Base-by-base conservation (phyloP, 2,797 vertebrate genomes). In the Synanceia verrucosa region DNA sequence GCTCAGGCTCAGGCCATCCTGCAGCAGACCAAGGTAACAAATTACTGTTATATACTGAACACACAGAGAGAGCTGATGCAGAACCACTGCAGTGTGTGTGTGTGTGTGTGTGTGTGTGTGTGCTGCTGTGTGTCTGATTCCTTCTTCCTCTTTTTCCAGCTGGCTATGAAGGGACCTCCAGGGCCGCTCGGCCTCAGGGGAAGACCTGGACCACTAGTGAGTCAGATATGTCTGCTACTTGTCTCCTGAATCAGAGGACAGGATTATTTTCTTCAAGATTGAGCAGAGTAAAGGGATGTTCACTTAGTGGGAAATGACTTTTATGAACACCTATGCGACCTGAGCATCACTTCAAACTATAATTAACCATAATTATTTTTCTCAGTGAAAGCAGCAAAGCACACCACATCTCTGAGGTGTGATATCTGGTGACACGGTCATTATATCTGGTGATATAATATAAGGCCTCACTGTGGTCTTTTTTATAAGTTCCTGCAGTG, bases 1-100 rank as follows among this genome's bases (percentile, higher is more conserved):
- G 96, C 97, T 0, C 98, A 99, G 76, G 97, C 97, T 10, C 97
- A 99, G 83, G 97, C 97, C 43, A 98, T 99, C 81, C 93, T 99
- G 24, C 97, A 99, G 81, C 98, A 99, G 78, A 97, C 97, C 59
- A 95, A 98, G 94, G 97, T 97, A 88, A 89, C 86, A 84, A 26
- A 48, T 34, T 4, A 44, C 2, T 0, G 1, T 39, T 37, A 47
- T 33, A 19, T 52, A 8, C 23, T 13, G 19, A 50, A 56, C 21
- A 24, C 43, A 24, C n/a, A 21, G 19, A 33, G n/a, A 56, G 34
- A 28, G 56, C 50, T 58, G 16, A 58, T 26, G 55, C 26, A 16
- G 14, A 24, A 43, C 56, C 11, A 28, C 23, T 41, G 55, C 9
- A n/a, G 55, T 39, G 34, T 39, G 36, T 57, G 53, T 23, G 37